Evolutionary conservation across 2,888 invertebrate genomes (phyloP), one percentile per base, ranked within the genome.

Genomic region (Tachina lurida): DNA sequence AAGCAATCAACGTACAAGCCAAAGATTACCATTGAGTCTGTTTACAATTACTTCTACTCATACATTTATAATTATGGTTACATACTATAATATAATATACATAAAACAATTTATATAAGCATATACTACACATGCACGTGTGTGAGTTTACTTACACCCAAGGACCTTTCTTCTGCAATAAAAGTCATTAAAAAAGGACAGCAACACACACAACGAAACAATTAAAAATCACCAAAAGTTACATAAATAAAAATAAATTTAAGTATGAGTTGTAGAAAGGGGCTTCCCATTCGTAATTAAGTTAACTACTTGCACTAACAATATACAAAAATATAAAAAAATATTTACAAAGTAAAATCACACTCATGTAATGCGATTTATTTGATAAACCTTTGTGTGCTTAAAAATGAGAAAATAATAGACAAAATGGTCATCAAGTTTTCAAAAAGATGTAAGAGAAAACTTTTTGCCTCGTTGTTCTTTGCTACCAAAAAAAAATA

Each of bases 1-100:
- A 91, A 91, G 88, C 90, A 91, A 91, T 91, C 91, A 91, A 88
- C 90, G 90, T 88, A 89, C 88, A 89, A 89, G 87, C 88, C 88
- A 88, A 88, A 87, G 86, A 89, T 88, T 89, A 88, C 87, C 84
- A 84, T 87, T 87, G 45, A 56, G 56, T 62, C 87, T 84, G 88
- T 87, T 87, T 87, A 84, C 86, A 88, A 87, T 88, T 87, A 84
- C 84, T 82, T 85, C 87, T 87, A 84, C 84, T 82, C 84, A 86
- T 79, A 87, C 86, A 88, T 88, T 84, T 77, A 87, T 88, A 88
- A 88, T 88, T 88, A 88, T 84, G 84, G 80, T 81, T 19, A 73
- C 68, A 74, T 41, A 75, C n/a, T 22, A 56, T 17, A 22, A 22
- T 15, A 49, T 17, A 49, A 19, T 54, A 19, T 10, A 12, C 7